Evolutionary conservation across 2,113 vertebrate species (phyloP).

Genomic region (Nesogale talazaci): DNA sequence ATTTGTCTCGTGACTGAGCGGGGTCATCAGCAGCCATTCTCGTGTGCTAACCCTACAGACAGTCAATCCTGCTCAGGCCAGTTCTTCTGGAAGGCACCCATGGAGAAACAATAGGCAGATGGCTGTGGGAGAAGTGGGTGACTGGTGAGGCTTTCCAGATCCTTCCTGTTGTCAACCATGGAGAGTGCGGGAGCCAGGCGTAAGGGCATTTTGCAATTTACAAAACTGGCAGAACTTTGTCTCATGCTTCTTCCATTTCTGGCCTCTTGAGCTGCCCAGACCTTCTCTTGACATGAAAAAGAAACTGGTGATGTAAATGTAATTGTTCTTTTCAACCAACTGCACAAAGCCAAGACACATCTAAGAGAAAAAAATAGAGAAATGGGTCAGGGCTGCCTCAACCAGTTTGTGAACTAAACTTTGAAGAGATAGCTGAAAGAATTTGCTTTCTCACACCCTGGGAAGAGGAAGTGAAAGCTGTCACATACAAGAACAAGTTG

Average conservation of each 20-base stretch:
- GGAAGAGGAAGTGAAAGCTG: background rate
- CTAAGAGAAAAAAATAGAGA: background rate
- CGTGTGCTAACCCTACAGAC: background rate
- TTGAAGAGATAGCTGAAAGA: background rate
- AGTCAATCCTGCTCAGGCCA: background rate
- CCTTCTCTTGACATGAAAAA: background rate
- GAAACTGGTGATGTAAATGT: background rate
- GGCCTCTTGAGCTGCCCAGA: background rate
- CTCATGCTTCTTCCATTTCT: background rate
- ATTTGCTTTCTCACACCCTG: background rate
- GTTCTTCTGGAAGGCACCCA: background rate
- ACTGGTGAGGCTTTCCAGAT: background rate
- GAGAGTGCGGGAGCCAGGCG: background rate
- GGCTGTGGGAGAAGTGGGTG: background rate
- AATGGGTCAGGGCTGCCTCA: background rate
- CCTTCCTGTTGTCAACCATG: background rate
- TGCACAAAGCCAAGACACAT: background rate
- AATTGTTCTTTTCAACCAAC: background rate
- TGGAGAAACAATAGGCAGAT: background rate
- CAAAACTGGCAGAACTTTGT: background rate
- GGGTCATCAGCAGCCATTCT: background rate
- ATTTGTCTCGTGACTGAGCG: background rate
- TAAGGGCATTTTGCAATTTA: background rate
- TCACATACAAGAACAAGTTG: background rate
- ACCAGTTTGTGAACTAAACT: background rate